phyloP scores from a whole-genome alignment of 2,113 vertebrate species.

The Vireo altiloquus region DNA sequence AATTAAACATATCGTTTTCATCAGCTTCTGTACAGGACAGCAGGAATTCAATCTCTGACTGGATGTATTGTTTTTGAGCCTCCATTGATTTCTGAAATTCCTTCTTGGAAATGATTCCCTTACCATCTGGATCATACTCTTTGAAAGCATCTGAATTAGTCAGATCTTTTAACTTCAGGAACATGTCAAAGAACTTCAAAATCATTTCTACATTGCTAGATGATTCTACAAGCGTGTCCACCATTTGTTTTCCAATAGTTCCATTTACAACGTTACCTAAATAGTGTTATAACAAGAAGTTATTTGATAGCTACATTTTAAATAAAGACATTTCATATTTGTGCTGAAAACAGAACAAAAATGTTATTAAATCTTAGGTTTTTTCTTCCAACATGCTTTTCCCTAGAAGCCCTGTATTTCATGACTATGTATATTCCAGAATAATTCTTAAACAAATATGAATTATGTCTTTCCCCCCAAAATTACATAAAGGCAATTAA shows the following conservation, averaged over 20 bases:
- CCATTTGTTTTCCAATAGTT: conserved; percentile 99
- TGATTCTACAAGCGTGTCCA: conserved; percentile 96
- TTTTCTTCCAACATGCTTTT: not conserved
- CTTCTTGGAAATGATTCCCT: conserved; percentile 95
- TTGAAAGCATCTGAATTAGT: conserved; percentile 94
- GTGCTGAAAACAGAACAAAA: not conserved
- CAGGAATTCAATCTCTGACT: conserved; percentile 94
- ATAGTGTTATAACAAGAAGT: conserved; percentile 28
- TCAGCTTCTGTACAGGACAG: conserved; percentile 94
- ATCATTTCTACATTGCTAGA: conserved; percentile 99
- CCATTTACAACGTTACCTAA: conserved; percentile 97
- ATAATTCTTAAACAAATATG: not conserved
- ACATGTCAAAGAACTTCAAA: conserved; percentile 99
- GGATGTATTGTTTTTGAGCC: conserved; percentile 95
- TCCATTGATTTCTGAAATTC: conserved; percentile 99
- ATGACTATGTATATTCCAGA: not conserved
- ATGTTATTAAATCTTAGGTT: not conserved
- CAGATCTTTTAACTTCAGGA: conserved; percentile 96
- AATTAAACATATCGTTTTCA: conserved; percentile 98
- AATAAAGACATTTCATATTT: not conserved
- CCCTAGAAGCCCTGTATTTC: not conserved
- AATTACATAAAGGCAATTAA: not conserved
- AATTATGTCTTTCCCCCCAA: fast-evolving
- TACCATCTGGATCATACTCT: conserved; percentile 89
- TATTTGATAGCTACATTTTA: not conserved